A percentile compares a stretch with the other conserved stretches of the same genome.
phyloP scores from a whole-genome alignment of 2,113 vertebrate species.

The Numenius arquata region DNA sequence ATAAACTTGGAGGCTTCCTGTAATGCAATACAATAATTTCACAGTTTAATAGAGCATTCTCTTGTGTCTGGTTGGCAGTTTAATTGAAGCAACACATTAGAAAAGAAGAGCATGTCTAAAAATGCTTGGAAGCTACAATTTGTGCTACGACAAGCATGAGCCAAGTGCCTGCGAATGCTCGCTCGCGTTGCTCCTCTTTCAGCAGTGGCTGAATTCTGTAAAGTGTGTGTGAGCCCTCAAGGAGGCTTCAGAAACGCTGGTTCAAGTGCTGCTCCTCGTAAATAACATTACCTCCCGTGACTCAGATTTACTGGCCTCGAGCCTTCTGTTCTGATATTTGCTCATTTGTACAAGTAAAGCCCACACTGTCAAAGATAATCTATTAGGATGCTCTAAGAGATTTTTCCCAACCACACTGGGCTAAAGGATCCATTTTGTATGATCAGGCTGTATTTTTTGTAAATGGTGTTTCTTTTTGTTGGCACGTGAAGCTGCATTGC shows the following conservation, averaged over 20 bases:
- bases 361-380: slow-evolving; percentile 56
- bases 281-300: slow-evolving; percentile 45
- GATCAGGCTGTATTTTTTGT: neutral
- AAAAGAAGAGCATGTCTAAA: neutral
- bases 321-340: slow-evolving; percentile 42
- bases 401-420: slow-evolving; percentile 34
- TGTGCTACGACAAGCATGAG: neutral
- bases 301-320: slow-evolving; percentile 43
- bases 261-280: slow-evolving; percentile 43
- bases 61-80: neutral
- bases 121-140: neutral
- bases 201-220: neutral
- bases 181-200: slow-evolving; percentile 9
- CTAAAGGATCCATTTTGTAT: slow-evolving; percentile 11
- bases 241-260: slow-evolving; percentile 46
- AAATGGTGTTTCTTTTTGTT: slow-evolving; percentile 1
- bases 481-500: neutral
- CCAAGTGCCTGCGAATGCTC: slow-evolving; percentile 19
- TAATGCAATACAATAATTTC: slow-evolving; percentile 25
- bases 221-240: slow-evolving; percentile 9
- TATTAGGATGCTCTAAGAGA: slow-evolving; percentile 9
- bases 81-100: neutral
- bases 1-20: neutral
- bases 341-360: slow-evolving; percentile 47
- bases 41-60: neutral